Evolutionary conservation across 2,113 vertebrate species (phyloP), one percentile per base, ranked within the genome.

Genomic region (Paratilapia polleni): DNA sequence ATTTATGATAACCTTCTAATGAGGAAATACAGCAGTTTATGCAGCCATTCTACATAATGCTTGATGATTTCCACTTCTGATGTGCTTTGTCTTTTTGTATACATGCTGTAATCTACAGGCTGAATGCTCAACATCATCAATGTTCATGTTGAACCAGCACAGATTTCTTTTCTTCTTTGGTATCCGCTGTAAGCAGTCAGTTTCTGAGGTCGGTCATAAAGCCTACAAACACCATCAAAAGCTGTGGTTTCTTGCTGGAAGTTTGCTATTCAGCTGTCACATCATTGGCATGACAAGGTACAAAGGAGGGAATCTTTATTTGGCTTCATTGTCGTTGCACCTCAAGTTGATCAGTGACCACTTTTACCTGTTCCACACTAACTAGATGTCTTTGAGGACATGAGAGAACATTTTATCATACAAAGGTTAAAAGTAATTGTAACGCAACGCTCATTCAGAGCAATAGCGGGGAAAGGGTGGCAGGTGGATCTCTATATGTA

Each of bases 141-240:
- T 56, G 68, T n/a, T 24, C 2, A 11, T 36, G 56, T 43, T 41
- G 34, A 38, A 75, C 28, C 36, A 59, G 60, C 26, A 49, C 5
- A 58, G 10, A 36, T 70, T 15, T 20, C 41, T 83, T 54, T 73
- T 77, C 34, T 78, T 92, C 92, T 52, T 94, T 93, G 87, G 90
- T 93, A 73, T 91, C 34, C 77, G 84, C 83, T 89, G 26, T 64
- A 26, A 83, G 57, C 28, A 52, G 60, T 14, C 28, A 2, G 26
- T 26, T 76, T 87, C 0, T 66, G 63, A 66, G 0, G 22, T 66
- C 24, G 28, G 9, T 20, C 41, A 49, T 17, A 28, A 70, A 6
- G 64, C 8, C 43, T 68, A 26, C 38, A 68, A 1, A 47, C 17
- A 43, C 11, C 41, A 70, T 2, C 58, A 59, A 20, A 64, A 41